Conservation (phyloP, 2,113 vertebrate genomes). For the Beaufortia kweichowensis region DNA sequence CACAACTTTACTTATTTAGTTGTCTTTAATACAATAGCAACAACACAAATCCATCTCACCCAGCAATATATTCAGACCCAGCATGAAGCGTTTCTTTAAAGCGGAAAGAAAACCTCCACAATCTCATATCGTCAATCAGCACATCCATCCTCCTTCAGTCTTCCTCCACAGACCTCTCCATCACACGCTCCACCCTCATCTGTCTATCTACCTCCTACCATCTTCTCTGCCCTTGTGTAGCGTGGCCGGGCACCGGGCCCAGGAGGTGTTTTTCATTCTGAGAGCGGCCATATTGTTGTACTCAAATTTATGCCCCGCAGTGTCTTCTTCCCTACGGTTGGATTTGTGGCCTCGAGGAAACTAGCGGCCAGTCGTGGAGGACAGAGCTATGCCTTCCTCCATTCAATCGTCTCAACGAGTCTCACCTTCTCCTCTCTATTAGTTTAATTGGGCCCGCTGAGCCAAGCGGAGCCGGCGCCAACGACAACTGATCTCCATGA, state of each 20-base stretch:
- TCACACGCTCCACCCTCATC: not conserved
- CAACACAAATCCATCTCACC: not conserved
- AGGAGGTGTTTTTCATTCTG: slow-evolving; percentile 67
- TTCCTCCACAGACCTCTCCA: slow-evolving; percentile 3
- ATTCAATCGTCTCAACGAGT: slow-evolving; percentile 44
- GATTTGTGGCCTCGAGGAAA: slow-evolving; percentile 50
- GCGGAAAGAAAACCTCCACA: not conserved
- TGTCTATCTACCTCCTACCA: slow-evolving; percentile 25
- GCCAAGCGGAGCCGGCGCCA: slow-evolving; percentile 48
- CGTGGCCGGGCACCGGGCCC: slow-evolving; percentile 61
- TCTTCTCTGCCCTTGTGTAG: slow-evolving; percentile 24
- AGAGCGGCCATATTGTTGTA: slow-evolving; percentile 73
- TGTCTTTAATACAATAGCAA: not conserved
- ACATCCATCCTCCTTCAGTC: slow-evolving; percentile 24
- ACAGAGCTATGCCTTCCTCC: slow-evolving; percentile 43
- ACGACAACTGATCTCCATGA: slow-evolving; percentile 43
- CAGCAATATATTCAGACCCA: slow-evolving; percentile 2
- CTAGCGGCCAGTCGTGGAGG: slow-evolving; percentile 38
- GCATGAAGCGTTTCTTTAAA: not conserved
- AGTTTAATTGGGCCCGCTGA: slow-evolving; percentile 56
- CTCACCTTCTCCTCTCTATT: slow-evolving; percentile 50
- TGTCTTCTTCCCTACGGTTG: slow-evolving; percentile 43
- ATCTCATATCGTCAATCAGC: slow-evolving; percentile 35
- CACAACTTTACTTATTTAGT: not conserved
- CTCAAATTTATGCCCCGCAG: slow-evolving; percentile 57